These are phyloP conservation scores for Urocolius indicus DNA, from an alignment of 2,113 vertebrate genomes.

Conservation along the genomic window DNA sequence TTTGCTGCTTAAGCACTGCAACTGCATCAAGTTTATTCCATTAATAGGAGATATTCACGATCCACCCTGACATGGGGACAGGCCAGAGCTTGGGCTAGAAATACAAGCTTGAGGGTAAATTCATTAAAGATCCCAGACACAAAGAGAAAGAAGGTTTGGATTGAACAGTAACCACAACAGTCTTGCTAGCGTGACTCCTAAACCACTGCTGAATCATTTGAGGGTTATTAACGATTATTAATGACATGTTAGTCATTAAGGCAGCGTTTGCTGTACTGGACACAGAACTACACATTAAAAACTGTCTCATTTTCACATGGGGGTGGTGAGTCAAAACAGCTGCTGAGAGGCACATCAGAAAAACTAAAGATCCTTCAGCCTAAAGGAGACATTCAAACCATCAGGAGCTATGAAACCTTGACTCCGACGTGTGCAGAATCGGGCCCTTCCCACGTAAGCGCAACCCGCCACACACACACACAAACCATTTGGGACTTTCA, in stretches of 20 bases:
- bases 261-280: not conserved
- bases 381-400: not conserved
- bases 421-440: accelerated
- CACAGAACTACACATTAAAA: not conserved
- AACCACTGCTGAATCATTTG: not conserved
- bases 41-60: not conserved
- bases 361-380: too few species aligned
- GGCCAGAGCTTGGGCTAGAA: not conserved
- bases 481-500: not conserved
- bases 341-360: not conserved
- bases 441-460: accelerated
- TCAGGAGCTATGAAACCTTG: too few species aligned
- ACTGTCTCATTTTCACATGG: not conserved
- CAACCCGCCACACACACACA: not conserved
- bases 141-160: not conserved
- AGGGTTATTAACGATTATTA: conserved; percentile 18
- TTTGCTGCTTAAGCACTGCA: not conserved
- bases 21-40: not conserved
- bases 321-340: not conserved
- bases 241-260: not conserved
- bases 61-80: not conserved
- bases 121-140: not conserved
- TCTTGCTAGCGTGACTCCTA: not conserved
- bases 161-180: not conserved
- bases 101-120: not conserved